phyloP scores from a whole-genome alignment of 2,888 invertebrate genomes.

The Ectemnius continuus region DNA sequence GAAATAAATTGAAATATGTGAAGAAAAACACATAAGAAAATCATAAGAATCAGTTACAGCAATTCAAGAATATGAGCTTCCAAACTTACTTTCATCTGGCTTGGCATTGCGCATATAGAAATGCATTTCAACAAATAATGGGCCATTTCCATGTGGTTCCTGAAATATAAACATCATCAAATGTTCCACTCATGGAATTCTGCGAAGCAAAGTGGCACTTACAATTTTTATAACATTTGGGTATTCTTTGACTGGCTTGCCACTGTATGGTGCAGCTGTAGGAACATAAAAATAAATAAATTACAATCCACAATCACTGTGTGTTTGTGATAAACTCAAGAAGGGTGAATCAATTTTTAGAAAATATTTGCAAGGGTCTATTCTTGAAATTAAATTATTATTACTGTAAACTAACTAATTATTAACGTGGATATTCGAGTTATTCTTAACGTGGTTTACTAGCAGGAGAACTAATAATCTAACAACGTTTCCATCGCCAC shows the following conservation, averaged over 20 bases:
- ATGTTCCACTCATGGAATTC: not conserved
- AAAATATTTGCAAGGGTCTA: not conserved
- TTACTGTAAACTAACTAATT: not conserved
- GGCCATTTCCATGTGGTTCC: slow-evolving; percentile 96
- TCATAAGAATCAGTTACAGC: slow-evolving; percentile 11
- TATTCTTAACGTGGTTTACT: not conserved
- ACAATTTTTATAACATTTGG: slow-evolving; percentile 90
- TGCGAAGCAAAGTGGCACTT: slow-evolving; percentile 75
- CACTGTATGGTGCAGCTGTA: slow-evolving; percentile 77
- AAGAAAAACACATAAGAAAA: not conserved
- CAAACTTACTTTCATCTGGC: slow-evolving; percentile 82
- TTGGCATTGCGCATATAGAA: slow-evolving; percentile 90
- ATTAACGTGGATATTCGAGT: not conserved
- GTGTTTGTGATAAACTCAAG: slow-evolving; percentile 10
- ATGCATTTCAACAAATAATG: slow-evolving; percentile 95
- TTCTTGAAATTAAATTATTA: not conserved
- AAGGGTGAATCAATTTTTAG: not conserved
- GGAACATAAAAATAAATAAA: slow-evolving; percentile 14
- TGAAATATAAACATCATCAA: slow-evolving; percentile 73
- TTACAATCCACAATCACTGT: slow-evolving; percentile 16
- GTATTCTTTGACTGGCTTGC: slow-evolving; percentile 80
- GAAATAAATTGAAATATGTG: not conserved
- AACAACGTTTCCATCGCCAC: no score
- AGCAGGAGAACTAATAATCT: no score
- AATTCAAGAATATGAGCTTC: slow-evolving; percentile 10